phyloP scores from a whole-genome alignment of 2,113 vertebrate genomes.

The Eolophus roseicapilla region DNA sequence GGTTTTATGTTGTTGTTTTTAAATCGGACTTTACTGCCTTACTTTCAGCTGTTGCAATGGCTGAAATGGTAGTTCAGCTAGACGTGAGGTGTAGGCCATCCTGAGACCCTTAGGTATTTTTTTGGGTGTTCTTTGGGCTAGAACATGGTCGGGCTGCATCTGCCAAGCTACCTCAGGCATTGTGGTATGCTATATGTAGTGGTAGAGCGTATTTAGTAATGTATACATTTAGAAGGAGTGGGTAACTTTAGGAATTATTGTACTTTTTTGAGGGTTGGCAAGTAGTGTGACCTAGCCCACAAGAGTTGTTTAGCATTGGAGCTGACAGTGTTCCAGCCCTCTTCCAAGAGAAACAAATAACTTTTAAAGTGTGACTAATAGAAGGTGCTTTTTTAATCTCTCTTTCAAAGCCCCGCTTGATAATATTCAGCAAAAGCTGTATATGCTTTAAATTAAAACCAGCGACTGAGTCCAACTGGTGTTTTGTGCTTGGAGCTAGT shows the following conservation, averaged over 20 bases:
- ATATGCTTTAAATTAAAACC: slow-evolving; percentile 28
- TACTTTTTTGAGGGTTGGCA: neutral
- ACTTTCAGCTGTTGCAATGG: neutral
- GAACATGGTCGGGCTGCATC: neutral
- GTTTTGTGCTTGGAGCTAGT: slow-evolving; percentile 2
- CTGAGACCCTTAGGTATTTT: neutral
- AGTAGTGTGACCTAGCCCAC: neutral
- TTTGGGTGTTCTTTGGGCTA: neutral
- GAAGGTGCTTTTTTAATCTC: neutral
- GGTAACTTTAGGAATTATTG: neutral
- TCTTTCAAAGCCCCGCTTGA: neutral
- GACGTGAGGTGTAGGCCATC: neutral
- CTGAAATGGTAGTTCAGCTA: neutral
- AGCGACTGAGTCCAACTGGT: neutral
- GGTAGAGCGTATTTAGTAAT: neutral
- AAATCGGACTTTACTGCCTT: neutral
- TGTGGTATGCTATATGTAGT: accelerated
- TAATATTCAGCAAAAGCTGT: neutral
- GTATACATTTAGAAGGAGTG: neutral
- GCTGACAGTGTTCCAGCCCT: neutral
- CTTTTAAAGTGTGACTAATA: neutral
- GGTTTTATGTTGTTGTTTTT: neutral
- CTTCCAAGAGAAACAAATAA: slow-evolving; percentile 2
- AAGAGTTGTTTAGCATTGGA: neutral
- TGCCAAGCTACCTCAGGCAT: neutral